Percentiles rank a stretch among this genome's conserved stretches.
Evolutionary conservation across 2,888 invertebrate genomes (phyloP).

Genomic region (Drosophila mercatorum): DNA sequence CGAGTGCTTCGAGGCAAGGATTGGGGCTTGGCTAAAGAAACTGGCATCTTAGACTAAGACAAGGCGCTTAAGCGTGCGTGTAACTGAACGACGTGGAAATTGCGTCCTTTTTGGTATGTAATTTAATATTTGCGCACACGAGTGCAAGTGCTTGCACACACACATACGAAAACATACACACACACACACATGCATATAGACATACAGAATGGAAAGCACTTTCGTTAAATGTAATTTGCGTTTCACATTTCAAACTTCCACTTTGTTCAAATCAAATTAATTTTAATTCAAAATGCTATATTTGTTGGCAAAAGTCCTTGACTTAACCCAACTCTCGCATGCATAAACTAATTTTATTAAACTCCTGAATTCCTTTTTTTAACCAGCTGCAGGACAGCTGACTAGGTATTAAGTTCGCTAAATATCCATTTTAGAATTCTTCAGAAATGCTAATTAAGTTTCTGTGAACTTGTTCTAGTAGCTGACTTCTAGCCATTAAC

Average conservation of each 20-base stretch:
- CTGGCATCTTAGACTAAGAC: constrained; percentile 21
- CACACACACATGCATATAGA: neutral
- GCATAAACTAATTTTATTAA: constrained; percentile 18
- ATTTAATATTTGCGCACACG: constrained; percentile 43
- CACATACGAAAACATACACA: neutral
- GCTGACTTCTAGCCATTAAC: neutral
- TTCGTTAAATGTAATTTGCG: constrained; percentile 42
- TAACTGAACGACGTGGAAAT: constrained; percentile 44
- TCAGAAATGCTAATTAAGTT: neutral
- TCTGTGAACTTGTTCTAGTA: too few relatives aligned
- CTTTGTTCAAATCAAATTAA: constrained; percentile 55
- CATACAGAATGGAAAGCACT: constrained; percentile 6
- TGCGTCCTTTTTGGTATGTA: constrained; percentile 27
- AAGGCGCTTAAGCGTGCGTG: constrained; percentile 57
- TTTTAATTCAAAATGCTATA: constrained; percentile 35
- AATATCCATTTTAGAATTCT: neutral
- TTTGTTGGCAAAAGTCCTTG: constrained; percentile 6
- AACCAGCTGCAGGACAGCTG: neutral
- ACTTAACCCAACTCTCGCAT: constrained; percentile 33
- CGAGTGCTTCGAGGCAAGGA: constrained; percentile 23
- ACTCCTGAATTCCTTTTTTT: constrained; percentile 1
- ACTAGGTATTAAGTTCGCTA: neutral
- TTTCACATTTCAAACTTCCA: constrained; percentile 45
- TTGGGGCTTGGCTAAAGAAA: constrained; percentile 6
- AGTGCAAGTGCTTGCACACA: constrained; percentile 7